Evolutionary conservation across 2,888 invertebrate species (phyloP), one percentile per base, ranked within the genome.

Genomic region (Apodemia hepburni): DNA sequence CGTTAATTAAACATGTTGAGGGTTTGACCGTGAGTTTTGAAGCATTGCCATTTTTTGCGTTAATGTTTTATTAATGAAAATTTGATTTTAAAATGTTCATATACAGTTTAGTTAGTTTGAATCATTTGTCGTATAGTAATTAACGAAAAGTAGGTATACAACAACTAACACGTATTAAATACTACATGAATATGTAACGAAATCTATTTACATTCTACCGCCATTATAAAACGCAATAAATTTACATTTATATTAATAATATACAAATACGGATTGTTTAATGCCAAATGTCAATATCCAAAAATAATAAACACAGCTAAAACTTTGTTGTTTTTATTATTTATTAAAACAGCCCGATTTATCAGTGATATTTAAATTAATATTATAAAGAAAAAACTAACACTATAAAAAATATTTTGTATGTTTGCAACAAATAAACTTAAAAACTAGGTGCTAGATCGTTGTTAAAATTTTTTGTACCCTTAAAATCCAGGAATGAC

Each of bases 51-150:
- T 84, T 88, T 87, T 87, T 87, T 87, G 81, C 82, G 78, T 87
- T 86, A 42, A 90, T 87, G 87, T 78, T 80, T 84, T 86, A 87
- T 88, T 87, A 89, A 89, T 90, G 84, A 87, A 88, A 88, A 88
- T 90, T 82, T 84, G 73, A 82, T 81, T 84, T 83, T 84, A 85
- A 85, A 80, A 80, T 76, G 66, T 80, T 81, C 73, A 81, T 80
- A 80, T 83, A 54, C 22, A 54, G 22, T 51, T 22, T 18, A 38
- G 51, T 51, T 18, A 82, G 79, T 76, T 76, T 74, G 78, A 81
- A 77, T 74, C 71, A 75, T 77, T 75, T 75, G 78, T 76, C 75
- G 70, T 79, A 82, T 84, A 82, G 80, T 79, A 82, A 75, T 73
- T 76, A 72, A 71, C 77, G 78, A 72, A 76, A 77, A 12, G 18